Conservation (phyloP, 1,140 invertebrate genomes). For the Eupristina koningsbergeri region DNA sequence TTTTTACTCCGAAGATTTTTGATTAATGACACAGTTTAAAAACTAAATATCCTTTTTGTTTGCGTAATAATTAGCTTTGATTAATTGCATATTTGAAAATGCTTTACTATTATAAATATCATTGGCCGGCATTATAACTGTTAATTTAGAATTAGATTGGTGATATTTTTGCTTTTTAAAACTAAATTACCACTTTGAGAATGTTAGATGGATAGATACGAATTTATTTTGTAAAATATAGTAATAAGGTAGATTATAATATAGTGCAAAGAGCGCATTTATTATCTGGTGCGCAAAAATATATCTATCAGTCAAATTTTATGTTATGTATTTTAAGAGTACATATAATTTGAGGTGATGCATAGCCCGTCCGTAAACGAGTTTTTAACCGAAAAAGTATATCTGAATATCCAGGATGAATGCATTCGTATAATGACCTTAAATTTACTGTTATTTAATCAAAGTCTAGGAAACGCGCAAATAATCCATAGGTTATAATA, state of each 20-base stretch:
- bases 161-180: background rate
- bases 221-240: background rate
- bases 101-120: background rate
- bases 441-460: slow-evolving; percentile 12
- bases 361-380: background rate
- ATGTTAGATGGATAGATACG: background rate
- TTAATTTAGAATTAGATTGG: background rate
- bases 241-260: background rate
- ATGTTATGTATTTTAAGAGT: background rate
- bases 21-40: background rate
- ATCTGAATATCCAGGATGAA: background rate
- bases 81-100: background rate
- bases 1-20: background rate
- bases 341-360: background rate
- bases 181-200: background rate
- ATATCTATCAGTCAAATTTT: background rate
- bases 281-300: background rate
- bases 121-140: background rate
- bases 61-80: background rate
- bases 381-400: background rate
- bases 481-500: background rate
- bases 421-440: background rate
- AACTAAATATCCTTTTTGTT: background rate
- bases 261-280: background rate
- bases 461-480: background rate